Evolutionary conservation across 1,140 invertebrate genomes (phyloP).

Genomic region (Ostrea denselamellosa): DNA sequence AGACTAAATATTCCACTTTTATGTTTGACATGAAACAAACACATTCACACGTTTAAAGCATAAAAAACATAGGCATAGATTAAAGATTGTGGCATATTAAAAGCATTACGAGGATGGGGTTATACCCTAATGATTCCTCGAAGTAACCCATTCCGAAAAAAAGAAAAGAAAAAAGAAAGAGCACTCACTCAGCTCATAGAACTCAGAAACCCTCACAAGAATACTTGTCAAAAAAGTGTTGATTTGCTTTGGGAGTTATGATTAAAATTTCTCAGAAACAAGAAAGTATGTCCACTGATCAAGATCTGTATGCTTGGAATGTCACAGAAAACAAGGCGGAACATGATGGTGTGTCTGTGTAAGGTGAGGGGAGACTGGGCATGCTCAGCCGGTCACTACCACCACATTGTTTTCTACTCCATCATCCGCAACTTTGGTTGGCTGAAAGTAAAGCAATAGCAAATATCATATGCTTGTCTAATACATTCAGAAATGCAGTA

Average conservation of each 20-base stretch:
- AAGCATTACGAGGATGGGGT: neutral
- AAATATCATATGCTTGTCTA: neutral
- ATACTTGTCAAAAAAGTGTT: neutral
- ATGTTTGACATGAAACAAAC: neutral
- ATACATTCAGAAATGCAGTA: neutral
- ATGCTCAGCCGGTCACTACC: neutral
- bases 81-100: neutral
- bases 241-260: conserved; percentile 11
- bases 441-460: conserved; percentile 9
- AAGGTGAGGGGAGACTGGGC: neutral
- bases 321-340: neutral
- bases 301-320: conserved; percentile 35
- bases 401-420: conserved; percentile 35
- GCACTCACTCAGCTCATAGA: neutral
- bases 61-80: neutral
- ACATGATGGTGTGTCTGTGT: neutral
- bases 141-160: neutral
- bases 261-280: conserved; percentile 1
- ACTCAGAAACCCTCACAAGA: neutral
- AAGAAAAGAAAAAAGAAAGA: neutral
- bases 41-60: conserved; percentile 26
- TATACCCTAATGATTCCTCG: neutral
- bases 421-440: conserved; percentile 38
- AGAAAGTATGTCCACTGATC: conserved; percentile 10
- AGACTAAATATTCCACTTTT: neutral